Base-by-base conservation (phyloP, 2,797 vertebrate species). In the Arctocebus calabarensis region DNA sequence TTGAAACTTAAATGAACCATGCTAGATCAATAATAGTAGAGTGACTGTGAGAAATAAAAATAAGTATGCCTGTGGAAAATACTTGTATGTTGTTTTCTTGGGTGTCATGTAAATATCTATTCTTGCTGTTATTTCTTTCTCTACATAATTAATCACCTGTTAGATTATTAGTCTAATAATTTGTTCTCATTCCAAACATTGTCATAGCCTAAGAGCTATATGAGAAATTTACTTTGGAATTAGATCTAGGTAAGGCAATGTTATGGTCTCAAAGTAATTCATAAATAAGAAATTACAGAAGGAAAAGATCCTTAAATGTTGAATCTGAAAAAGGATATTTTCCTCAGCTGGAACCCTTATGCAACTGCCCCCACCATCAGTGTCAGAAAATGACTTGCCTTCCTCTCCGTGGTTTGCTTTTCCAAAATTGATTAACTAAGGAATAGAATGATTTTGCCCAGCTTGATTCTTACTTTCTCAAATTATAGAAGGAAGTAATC, bases 401-500 rank as follows among this genome's bases (percentile, higher is more conserved):
- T 74, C 9, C 48, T 59, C 55, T 79, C 77, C 37, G 22, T 29
- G 43, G 25, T 29, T 27, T 81, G 52, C 52, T 37, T 25, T 45
- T 43, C 23, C 27, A 20, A 71, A 71, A 29, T 13, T 61, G 1
- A 57, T 52, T 79, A 45, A 86, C 1, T 87, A 11, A 87, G 40
- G 16, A 77, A 32, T 25, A 77, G 11, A 86, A 43, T 27, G 10
- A 57, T 40, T 29, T 82, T 37, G 71, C 59, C 74, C 27, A 59
- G 8, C 2, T 64, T 74, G 4, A 90, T 34, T 40, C 12, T 16
- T 88, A 64, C 10, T 48, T 37, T 64, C 62, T 64, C 77, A 89
- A 87, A 61, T 61, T 75, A 34, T 68, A 29, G 37, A 70, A 89
- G 79, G 84, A 86, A 75, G 17, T 79, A 90, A 79, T 87, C 55